These are phyloP conservation scores for Drosophila mimica DNA, from an alignment of 2,888 invertebrate genomes.

Conservation along the genomic window DNA sequence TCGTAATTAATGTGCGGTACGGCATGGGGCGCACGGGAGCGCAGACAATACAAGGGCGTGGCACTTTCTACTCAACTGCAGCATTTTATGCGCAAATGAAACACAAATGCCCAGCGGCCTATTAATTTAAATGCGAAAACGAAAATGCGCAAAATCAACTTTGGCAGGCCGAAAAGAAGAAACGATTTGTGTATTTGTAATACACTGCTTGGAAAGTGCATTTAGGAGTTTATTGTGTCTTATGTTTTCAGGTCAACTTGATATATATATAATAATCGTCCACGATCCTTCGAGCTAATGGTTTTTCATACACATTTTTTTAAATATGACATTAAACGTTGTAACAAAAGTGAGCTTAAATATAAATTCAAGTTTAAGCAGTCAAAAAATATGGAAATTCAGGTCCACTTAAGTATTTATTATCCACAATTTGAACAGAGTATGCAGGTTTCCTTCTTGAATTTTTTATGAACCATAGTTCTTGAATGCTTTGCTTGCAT, in stretches of 20 bases:
- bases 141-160: slow-evolving; percentile 31
- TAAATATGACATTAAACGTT: no score
- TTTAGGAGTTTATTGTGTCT: neutral
- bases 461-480: slow-evolving; percentile 49
- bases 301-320: neutral
- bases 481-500: slow-evolving; percentile 58
- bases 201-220: neutral
- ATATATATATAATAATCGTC: neutral
- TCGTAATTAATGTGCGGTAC: slow-evolving; percentile 58
- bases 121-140: slow-evolving; percentile 71
- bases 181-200: slow-evolving; percentile 13
- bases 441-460: neutral
- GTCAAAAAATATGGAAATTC: neutral
- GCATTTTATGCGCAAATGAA: slow-evolving; percentile 70
- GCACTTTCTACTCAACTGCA: slow-evolving; percentile 50
- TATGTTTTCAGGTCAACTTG: neutral
- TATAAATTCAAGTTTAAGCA: neutral
- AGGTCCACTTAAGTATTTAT: neutral
- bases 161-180: slow-evolving; percentile 9
- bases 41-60: slow-evolving; percentile 8
- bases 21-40: neutral
- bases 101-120: slow-evolving; percentile 74
- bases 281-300: neutral
- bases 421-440: neutral
- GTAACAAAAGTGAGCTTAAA: neutral